Conservation (phyloP, 2,888 invertebrate species). For the Aporophyla lueneburgensis region DNA sequence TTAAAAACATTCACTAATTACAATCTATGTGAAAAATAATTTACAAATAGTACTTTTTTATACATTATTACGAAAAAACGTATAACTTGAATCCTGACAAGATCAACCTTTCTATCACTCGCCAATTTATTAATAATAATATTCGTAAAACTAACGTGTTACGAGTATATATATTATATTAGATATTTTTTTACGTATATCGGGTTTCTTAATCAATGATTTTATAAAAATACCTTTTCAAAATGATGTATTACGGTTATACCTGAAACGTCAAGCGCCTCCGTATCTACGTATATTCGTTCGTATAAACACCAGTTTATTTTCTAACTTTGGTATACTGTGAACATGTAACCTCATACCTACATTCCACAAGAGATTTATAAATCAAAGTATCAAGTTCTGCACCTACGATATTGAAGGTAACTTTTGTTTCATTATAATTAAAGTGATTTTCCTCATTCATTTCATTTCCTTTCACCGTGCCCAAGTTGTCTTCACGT, state of each 20-base stretch:
- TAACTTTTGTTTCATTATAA: conserved; percentile 88
- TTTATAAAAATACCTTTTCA: conserved; percentile 90
- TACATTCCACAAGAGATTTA: conserved; percentile 80
- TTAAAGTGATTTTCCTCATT: conserved; percentile 78
- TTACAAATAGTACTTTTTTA: conserved; percentile 85
- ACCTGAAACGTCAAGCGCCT: conserved; percentile 68
- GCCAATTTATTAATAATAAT: conserved; percentile 77
- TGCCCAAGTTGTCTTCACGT: conserved; percentile 78
- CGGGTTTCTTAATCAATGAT: conserved; percentile 89
- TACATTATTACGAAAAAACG: conserved; percentile 87
- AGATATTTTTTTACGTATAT: conserved; percentile 89
- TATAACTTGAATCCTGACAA: conserved; percentile 88
- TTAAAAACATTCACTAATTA: conserved; percentile 87
- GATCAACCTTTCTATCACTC: conserved; percentile 80
- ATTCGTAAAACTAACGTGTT: conserved; percentile 85
- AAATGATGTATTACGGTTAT: conserved; percentile 76
- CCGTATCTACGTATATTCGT: conserved; percentile 70
- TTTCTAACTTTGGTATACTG: conserved; percentile 91
- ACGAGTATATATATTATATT: conserved; percentile 88
- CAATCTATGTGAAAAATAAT: conserved; percentile 87
- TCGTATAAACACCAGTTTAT: conserved; percentile 82
- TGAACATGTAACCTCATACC: conserved; percentile 82
- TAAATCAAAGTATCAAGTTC: conserved; percentile 70
- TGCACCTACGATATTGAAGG: conserved; percentile 85
- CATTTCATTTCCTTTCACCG: conserved; percentile 71